These are phyloP conservation scores for Parapristionchus giblindavisi DNA, from an alignment of 2,888 invertebrate genomes.

Conservation along the genomic window DNA sequence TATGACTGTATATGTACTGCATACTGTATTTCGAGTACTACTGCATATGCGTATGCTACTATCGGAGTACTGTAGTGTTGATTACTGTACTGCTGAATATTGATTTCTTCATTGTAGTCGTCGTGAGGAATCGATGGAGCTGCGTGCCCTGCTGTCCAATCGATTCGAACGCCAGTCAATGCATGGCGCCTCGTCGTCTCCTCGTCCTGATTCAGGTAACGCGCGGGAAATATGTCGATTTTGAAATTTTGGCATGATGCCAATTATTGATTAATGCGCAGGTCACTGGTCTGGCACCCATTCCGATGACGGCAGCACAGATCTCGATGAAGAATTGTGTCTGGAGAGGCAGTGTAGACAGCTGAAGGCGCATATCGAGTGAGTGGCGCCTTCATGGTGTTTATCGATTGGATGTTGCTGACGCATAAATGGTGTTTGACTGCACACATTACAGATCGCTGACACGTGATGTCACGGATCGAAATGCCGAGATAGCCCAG, in stretches of 20 bases:
- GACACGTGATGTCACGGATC: slow-evolving; percentile 46
- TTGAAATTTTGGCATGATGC: neutral
- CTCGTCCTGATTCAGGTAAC: slow-evolving; percentile 56
- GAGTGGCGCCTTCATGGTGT: slow-evolving; percentile 20
- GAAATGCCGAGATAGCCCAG: slow-evolving; percentile 50
- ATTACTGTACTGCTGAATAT: too few relatives aligned
- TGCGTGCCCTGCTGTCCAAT: slow-evolving; percentile 56
- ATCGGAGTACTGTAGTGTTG: slow-evolving; percentile 25
- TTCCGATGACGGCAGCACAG: slow-evolving; percentile 50
- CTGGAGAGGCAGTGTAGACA: slow-evolving; percentile 55
- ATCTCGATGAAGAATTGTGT: slow-evolving; percentile 55
- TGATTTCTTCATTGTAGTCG: too few relatives aligned
- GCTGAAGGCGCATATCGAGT: slow-evolving; percentile 53
- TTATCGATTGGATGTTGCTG: neutral
- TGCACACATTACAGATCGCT: slow-evolving; percentile 40
- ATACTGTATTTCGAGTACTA: neutral
- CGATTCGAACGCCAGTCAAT: slow-evolving; percentile 56
- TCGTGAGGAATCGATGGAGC: slow-evolving; percentile 55
- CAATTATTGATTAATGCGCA: neutral
- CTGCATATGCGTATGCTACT: neutral
- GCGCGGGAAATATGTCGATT: neutral
- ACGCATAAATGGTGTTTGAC: neutral
- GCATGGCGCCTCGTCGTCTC: slow-evolving; percentile 46
- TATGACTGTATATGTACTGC: too few relatives aligned
- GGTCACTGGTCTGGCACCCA: slow-evolving; percentile 52